Evolutionary conservation across 1,140 invertebrate genomes (phyloP).

Genomic region (Pogonus chalceus): DNA sequence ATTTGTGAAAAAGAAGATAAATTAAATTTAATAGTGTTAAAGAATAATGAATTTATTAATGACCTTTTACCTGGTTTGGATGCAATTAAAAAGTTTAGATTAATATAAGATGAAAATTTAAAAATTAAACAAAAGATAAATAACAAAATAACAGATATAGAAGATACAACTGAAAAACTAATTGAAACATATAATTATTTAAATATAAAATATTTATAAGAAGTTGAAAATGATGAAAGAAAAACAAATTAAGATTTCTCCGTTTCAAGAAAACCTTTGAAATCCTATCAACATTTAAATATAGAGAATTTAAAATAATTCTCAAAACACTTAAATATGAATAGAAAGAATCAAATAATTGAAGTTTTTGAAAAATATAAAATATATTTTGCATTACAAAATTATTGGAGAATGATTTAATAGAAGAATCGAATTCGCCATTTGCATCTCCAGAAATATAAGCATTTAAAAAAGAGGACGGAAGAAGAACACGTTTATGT

Average conservation of each 20-base stretch:
- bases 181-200: too few species aligned
- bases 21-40: neutral
- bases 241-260: slow-evolving; percentile 3
- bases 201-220: too few species aligned
- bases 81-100: neutral
- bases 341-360: slow-evolving; percentile 11
- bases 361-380: slow-evolving; percentile 17
- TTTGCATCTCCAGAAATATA: slow-evolving; percentile 32
- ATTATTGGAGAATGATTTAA: slow-evolving; percentile 25
- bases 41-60: neutral
- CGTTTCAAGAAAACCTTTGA: too few species aligned
- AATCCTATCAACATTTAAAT: too few species aligned
- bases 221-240: neutral
- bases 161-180: too few species aligned
- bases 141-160: too few species aligned
- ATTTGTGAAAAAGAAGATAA: slow-evolving; percentile 1
- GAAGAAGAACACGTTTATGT: slow-evolving; percentile 28
- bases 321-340: too few species aligned
- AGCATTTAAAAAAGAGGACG: slow-evolving; percentile 30
- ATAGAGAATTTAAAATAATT: too few species aligned
- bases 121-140: too few species aligned
- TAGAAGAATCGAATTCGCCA: slow-evolving; percentile 32
- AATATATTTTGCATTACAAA: slow-evolving; percentile 25
- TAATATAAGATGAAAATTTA: neutral
- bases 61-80: neutral